Base-by-base conservation (phyloP, 1,140 invertebrate species). In the Drosophila nasuta region DNA sequence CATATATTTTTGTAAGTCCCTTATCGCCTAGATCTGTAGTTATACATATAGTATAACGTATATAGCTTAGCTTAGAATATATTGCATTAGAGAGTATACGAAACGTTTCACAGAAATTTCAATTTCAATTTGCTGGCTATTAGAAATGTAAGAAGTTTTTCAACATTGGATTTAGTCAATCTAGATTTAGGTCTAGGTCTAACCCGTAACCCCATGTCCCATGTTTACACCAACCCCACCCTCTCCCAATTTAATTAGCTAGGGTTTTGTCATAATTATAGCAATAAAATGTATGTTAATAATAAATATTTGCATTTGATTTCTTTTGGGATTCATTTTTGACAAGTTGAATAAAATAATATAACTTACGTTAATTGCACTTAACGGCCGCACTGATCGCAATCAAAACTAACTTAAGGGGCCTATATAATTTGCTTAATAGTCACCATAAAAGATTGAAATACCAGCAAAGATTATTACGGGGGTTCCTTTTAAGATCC, bases 81-180 rank as follows among this genome's bases (percentile, higher is more conserved):
- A 74, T 54, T 66, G 57, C 46, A 66, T 25, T 78, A 81, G 71
- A 78, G 85, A 78, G 85, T 89, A 88, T 88, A 88, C 85, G 85
- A 89, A 79, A 75, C 63, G 72, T 88, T 88, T 88, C 85, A 89
- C 62, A 88, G 85, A 88, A 88, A 89, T 83, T 76, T 25, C 54
- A 20, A 57, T 20, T 41, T 57, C 63, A 72, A 81, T 76, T 54
- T 78, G 69, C 75, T 81, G 85, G 81, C 85, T 89, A 88, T 75
- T 88, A 83, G 77, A 54, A 65, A 65, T 56, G 25, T 77, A 82
- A 80, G 69, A 56, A 66, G 3, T 62, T 66, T 66, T 56, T 38
- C 28, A 57, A 35, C 49, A 71, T 20, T 41, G 35, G 38, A 65
- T 66, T 62, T 48, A 66, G 68, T 65, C 38, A 33, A 60, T 66